phyloP scores from a whole-genome alignment of 1,140 invertebrate genomes.

The Aphis gossypii region DNA sequence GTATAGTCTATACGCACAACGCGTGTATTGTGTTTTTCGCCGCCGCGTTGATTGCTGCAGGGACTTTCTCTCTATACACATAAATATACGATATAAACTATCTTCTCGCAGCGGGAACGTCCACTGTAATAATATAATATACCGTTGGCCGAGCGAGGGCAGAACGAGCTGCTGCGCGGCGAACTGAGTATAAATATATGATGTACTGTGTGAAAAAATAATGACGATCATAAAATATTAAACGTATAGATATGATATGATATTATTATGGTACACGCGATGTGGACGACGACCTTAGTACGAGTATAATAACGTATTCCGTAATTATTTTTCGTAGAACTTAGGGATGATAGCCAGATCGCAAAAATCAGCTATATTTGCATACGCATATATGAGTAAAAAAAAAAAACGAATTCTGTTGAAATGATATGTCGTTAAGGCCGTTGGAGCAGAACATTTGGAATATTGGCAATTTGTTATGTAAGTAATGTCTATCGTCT shows the following conservation, averaged over 20 bases:
- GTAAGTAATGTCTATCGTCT: too few relatives aligned
- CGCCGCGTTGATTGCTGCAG: slow-evolving; percentile 32
- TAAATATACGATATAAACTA: not conserved
- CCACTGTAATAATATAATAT: not conserved
- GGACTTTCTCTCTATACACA: not conserved
- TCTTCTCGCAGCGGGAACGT: slow-evolving; percentile 40
- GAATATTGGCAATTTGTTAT: too few relatives aligned
- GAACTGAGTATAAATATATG: not conserved
- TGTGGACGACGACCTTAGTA: not conserved
- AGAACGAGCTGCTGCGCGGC: not conserved
- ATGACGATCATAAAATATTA: not conserved
- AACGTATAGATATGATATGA: not conserved
- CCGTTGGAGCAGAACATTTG: too few relatives aligned
- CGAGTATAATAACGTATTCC: not conserved
- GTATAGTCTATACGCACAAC: not conserved
- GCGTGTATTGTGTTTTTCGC: slow-evolving; percentile 11
- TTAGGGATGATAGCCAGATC: not conserved
- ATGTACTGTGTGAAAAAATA: not conserved
- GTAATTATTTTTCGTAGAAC: not conserved
- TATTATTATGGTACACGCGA: not conserved
- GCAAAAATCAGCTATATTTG: not conserved
- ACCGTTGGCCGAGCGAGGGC: not conserved
- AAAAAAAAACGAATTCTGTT: too few relatives aligned
- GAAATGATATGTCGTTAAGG: too few relatives aligned
- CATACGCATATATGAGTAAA: not conserved